phyloP scores from a whole-genome alignment of 2,888 invertebrate genomes.

The Catocala nupta region DNA sequence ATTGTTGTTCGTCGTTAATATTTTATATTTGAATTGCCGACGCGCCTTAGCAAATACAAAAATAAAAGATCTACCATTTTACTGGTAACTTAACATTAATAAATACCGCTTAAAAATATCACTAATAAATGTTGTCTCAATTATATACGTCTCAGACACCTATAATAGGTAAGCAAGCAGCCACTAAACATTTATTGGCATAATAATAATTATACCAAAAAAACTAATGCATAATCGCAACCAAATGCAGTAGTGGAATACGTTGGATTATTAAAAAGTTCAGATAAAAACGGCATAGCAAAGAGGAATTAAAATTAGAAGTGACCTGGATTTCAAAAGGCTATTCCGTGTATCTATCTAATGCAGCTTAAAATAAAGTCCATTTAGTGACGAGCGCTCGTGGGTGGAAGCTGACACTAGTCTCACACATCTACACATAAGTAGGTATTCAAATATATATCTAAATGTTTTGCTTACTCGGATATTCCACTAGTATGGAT shows the following conservation, averaged over 20 bases:
- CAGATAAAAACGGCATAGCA: constrained; percentile 54
- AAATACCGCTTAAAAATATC: too few species aligned
- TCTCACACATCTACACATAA: constrained; percentile 44
- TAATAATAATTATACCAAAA: neutral
- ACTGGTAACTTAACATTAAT: too few species aligned
- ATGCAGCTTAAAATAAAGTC: constrained; percentile 67
- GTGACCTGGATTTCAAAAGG: constrained; percentile 63
- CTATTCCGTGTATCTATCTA: constrained; percentile 52
- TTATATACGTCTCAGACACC: too few species aligned
- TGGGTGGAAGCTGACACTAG: constrained; percentile 57
- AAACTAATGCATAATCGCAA: constrained; percentile 17
- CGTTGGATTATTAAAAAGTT: constrained; percentile 55
- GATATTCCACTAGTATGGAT: constrained; percentile 46
- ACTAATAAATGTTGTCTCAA: too few species aligned
- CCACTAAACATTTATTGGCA: too few species aligned
- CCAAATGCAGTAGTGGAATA: constrained; percentile 16
- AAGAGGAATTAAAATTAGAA: constrained; percentile 59
- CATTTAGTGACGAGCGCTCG: constrained; percentile 53
- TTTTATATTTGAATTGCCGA: too few species aligned
- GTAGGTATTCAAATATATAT: constrained; percentile 29
- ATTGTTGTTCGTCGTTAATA: too few species aligned
- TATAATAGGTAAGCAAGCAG: too few species aligned
- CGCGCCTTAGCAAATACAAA: too few species aligned
- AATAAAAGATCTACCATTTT: too few species aligned
- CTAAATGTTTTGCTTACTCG: constrained; percentile 54